phyloP scores from a whole-genome alignment of 2,888 invertebrate species.

The Lasioglossum zephyrum region DNA sequence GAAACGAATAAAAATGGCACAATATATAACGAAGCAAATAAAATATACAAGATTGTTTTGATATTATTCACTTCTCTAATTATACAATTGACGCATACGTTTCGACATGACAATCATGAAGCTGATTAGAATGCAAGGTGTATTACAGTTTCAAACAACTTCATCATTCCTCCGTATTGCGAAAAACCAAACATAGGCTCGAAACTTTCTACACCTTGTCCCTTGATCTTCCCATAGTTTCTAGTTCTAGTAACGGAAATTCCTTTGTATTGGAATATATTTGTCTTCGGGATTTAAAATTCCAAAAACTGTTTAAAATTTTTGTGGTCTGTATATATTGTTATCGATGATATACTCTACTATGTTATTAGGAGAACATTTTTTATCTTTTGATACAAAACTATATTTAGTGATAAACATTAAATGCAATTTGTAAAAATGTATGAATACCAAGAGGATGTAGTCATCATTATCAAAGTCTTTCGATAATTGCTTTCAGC shows the following conservation, averaged over 20 bases:
- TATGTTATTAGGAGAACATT: not conserved
- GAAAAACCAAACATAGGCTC: conserved; percentile 36
- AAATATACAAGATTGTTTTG: not conserved
- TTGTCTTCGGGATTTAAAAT: not conserved
- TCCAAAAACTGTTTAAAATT: not conserved
- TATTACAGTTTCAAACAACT: conserved; percentile 59
- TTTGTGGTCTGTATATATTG: not conserved
- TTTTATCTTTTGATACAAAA: not conserved
- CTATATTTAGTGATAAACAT: not conserved
- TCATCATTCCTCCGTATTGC: conserved; percentile 48
- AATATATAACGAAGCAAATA: not conserved
- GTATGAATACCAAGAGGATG: not conserved
- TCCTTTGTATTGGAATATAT: not conserved
- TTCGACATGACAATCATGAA: conserved; percentile 44
- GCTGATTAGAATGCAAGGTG: conserved; percentile 49
- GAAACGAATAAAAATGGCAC: not conserved
- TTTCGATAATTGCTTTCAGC: conserved; percentile 2
- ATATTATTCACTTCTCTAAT: not conserved
- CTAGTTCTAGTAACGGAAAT: not conserved
- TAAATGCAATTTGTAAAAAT: not conserved
- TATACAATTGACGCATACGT: conserved; percentile 10
- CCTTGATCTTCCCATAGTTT: conserved; percentile 23
- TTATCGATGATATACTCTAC: not conserved
- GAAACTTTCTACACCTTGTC: conserved; percentile 48
- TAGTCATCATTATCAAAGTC: not conserved